Base-by-base conservation (phyloP, 2,797 vertebrate genomes). In the Dryobates pubescens region DNA sequence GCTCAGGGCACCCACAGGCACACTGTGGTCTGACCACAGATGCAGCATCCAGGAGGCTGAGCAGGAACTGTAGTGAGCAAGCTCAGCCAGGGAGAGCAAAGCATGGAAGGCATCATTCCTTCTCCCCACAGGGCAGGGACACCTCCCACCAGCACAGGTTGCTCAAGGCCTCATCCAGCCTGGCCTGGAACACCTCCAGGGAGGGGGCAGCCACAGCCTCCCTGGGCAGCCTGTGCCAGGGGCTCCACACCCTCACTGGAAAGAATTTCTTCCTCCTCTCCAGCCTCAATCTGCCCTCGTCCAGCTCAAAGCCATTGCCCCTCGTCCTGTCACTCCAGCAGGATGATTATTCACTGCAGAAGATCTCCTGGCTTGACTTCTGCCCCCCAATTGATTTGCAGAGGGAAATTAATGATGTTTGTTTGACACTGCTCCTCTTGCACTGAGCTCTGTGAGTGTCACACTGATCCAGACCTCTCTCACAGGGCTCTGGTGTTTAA, bases 351-450 rank as follows among this genome's bases (percentile, higher is more conserved):
- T 68, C 58, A 9, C 71, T 53, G 65, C 80, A 56, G 65, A 43
- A 34, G 5, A 76, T 81, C 91, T 78, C 82, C 92, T 36, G 73
- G 64, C 59, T 63, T 76, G 89, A 92, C 93, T 96, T 81, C 91
- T 96, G 88, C 38, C 88, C 92, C 91, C 91, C 13, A 0, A 79
- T 81, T 94, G 95, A 96, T 97, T 85, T 77, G 67, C 84, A 74
- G 84, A 75, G 43, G 76, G 79, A 91, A 94, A 95, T 93, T 79
- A 94, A 95, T 90, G 18, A 17, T 2, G 78, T 90, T 92, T 93
- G 92, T 64, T 88, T 92, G 91, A 94, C 94, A 72, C 23, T 38
- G 83, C 78, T 58, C 79, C 80, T 20, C 29, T 54, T 2, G 36
- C 30, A 1, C 53, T 1, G 59, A 74, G 92, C 88, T 53, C 47